These are phyloP conservation scores for Drosophila sordidapex DNA, from an alignment of 2,888 invertebrate species.

Conservation along the genomic window DNA sequence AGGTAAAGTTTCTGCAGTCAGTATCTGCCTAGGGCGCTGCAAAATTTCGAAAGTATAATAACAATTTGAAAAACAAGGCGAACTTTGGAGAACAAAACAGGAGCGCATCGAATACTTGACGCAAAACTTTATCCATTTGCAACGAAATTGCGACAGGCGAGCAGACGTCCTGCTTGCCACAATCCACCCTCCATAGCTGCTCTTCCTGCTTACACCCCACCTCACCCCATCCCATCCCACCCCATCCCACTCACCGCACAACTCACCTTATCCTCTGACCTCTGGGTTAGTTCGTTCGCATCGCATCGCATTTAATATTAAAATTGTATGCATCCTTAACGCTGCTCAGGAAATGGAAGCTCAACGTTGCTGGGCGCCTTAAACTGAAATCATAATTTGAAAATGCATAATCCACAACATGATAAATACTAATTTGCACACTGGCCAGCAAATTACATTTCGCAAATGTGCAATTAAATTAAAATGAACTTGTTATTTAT, in stretches of 20 bases:
- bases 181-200: background rate
- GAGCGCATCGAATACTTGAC: conserved; percentile 57
- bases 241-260: too few relatives aligned
- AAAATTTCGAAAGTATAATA: conserved; percentile 70
- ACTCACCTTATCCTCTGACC: conserved; percentile 2
- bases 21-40: conserved; percentile 68
- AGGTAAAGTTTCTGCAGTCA: conserved; percentile 54
- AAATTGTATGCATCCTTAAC: conserved; percentile 78
- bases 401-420: conserved; percentile 52
- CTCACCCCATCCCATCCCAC: background rate
- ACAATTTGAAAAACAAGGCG: conserved; percentile 74
- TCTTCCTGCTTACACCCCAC: background rate
- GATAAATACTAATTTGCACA: conserved; percentile 48
- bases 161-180: conserved; percentile 60
- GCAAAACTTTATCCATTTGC: conserved; percentile 70
- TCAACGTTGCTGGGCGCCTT: conserved; percentile 6
- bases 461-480: conserved; percentile 79
- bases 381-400: conserved; percentile 72
- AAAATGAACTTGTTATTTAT: conserved; percentile 80
- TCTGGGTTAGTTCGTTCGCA: conserved; percentile 16
- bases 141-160: conserved; percentile 57
- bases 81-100: conserved; percentile 43
- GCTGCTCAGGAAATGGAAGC: conserved; percentile 30
- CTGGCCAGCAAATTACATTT: conserved; percentile 57
- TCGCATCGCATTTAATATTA: conserved; percentile 71